A percentile compares a stretch with the other conserved stretches of the same genome.
Evolutionary conservation across 1,140 invertebrate genomes (phyloP).

Genomic region (Diorhabda elongata): DNA sequence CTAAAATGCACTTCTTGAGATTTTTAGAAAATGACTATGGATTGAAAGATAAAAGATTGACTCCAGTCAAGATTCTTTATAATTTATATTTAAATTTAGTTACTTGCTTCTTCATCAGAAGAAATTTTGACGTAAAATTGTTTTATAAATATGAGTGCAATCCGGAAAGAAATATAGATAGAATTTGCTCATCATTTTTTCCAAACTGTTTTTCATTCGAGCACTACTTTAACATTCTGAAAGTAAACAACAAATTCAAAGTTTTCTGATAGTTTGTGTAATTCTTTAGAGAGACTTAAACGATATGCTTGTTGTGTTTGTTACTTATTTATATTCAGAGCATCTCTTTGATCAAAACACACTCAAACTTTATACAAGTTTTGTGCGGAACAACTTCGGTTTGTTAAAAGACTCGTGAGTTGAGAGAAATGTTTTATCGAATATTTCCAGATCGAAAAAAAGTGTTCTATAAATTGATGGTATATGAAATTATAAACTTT

Average conservation of each 20-base stretch:
- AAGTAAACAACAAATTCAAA: background rate
- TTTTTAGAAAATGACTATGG: too few relatives aligned
- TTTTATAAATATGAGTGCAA: background rate
- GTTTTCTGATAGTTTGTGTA: background rate
- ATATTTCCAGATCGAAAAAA: too few relatives aligned
- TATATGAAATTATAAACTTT: too few relatives aligned
- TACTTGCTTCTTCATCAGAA: too few relatives aligned
- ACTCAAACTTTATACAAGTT: background rate
- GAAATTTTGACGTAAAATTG: too few relatives aligned
- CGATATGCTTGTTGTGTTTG: background rate
- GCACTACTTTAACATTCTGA: background rate
- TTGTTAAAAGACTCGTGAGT: background rate
- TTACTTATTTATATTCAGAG: background rate
- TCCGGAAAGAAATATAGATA: background rate
- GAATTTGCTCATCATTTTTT: background rate
- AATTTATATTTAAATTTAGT: too few relatives aligned
- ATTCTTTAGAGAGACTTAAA: conserved; percentile 1
- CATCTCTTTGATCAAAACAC: conserved; percentile 2
- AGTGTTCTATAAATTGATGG: too few relatives aligned
- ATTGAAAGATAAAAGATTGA: too few relatives aligned
- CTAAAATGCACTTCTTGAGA: too few relatives aligned
- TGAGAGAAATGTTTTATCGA: too few relatives aligned
- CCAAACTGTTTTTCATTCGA: background rate
- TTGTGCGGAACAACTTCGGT: background rate
- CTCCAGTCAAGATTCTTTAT: too few relatives aligned